Conservation (phyloP, 2,888 invertebrate genomes). For the Piscicola geometra region DNA sequence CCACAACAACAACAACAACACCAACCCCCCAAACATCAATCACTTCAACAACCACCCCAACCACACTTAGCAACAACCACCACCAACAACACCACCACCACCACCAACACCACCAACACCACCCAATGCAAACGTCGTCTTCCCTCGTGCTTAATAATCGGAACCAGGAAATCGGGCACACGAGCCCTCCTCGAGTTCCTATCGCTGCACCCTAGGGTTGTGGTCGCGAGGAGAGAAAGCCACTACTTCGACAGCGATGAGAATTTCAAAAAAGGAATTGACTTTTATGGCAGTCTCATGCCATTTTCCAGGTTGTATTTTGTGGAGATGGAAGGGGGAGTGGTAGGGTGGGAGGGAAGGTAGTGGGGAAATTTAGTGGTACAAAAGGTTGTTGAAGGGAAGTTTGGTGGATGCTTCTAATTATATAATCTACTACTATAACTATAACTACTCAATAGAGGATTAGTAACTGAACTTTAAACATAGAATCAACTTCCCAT, state of each 20-base stretch:
- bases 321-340: too few species aligned
- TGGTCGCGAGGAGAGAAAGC: slow-evolving; percentile 83
- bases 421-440: too few species aligned
- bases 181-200: slow-evolving; percentile 55
- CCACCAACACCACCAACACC: neutral
- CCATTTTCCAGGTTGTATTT: slow-evolving; percentile 73
- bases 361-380: too few species aligned
- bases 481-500: slow-evolving; percentile 80
- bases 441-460: slow-evolving; percentile 71
- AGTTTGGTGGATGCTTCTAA: too few species aligned
- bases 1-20: neutral
- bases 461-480: slow-evolving; percentile 85
- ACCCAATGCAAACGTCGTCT: slow-evolving; percentile 47
- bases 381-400: too few species aligned
- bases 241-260: slow-evolving; percentile 74
- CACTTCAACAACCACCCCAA: neutral
- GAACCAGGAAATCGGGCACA: slow-evolving; percentile 56
- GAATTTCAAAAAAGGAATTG: slow-evolving; percentile 82
- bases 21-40: neutral
- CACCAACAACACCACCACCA: neutral
- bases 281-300: slow-evolving; percentile 86
- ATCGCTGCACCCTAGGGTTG: slow-evolving; percentile 59
- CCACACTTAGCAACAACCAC: too few species aligned
- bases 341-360: too few species aligned
- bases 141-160: slow-evolving; percentile 56